phyloP scores from a whole-genome alignment of 2,797 vertebrate species.

The Myotis pilosus region DNA sequence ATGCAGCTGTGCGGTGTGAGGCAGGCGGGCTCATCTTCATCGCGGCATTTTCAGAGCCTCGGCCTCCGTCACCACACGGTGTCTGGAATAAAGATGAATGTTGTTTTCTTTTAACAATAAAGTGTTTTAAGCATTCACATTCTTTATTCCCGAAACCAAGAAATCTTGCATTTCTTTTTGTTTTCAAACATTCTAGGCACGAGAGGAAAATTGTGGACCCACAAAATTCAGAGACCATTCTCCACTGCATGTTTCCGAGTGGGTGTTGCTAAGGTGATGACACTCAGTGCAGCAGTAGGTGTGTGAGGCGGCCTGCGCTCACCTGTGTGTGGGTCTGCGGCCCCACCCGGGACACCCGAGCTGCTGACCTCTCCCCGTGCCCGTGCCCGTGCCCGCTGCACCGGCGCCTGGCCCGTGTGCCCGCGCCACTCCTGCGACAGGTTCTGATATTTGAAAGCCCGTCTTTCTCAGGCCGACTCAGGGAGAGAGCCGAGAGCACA shows the following conservation, averaged over 20 bases:
- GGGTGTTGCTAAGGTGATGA: slow-evolving; percentile 30
- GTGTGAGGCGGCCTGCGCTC: not conserved
- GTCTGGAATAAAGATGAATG: not conserved
- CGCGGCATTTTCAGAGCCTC: slow-evolving; percentile 14
- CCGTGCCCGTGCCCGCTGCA: not conserved
- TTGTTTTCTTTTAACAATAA: not conserved
- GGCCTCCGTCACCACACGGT: not conserved
- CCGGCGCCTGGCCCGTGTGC: slow-evolving; percentile 72
- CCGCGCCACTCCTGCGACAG: slow-evolving; percentile 74
- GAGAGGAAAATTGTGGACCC: slow-evolving; percentile 33
- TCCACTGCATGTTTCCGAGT: slow-evolving; percentile 24
- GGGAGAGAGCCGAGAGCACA: slow-evolving; percentile 67
- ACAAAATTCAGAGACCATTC: slow-evolving; percentile 17
- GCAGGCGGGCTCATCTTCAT: slow-evolving; percentile 27
- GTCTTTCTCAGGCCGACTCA: slow-evolving; percentile 78
- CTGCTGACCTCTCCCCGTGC: too few relatives aligned
- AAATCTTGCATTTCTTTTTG: not conserved
- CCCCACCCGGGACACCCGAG: too few relatives aligned
- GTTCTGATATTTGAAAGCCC: slow-evolving; percentile 81
- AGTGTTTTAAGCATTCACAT: not conserved
- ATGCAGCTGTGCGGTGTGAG: slow-evolving; percentile 20
- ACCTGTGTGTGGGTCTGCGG: not conserved
- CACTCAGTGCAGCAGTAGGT: not conserved
- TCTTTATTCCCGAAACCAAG: slow-evolving; percentile 34
- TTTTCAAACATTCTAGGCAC: not conserved